Evolutionary conservation across 1,140 invertebrate species (phyloP).

Genomic region (Acromyrmex echinatior): DNA sequence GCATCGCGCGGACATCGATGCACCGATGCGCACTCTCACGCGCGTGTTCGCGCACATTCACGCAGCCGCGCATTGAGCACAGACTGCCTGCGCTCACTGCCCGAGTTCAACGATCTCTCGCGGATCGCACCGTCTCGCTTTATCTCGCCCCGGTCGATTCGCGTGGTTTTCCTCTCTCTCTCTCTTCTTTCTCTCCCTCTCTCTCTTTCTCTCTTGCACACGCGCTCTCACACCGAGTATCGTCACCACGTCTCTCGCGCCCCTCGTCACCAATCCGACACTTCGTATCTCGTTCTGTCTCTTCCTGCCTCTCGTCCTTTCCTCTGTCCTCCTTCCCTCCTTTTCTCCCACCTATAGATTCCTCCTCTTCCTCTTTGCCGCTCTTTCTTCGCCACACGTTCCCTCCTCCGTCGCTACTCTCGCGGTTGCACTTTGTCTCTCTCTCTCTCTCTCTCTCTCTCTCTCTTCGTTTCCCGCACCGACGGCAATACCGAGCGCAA

Average conservation of each 20-base stretch:
- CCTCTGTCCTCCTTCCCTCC: conserved; percentile 58
- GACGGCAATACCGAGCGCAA: conserved; percentile 36
- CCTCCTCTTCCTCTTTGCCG: conserved; percentile 20
- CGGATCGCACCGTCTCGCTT: conserved; percentile 71
- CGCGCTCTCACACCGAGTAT: conserved; percentile 39
- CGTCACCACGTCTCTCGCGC: conserved; percentile 18
- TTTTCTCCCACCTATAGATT: conserved; percentile 51
- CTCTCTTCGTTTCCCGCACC: conserved; percentile 52
- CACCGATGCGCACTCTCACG: conserved; percentile 64
- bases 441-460: conserved; percentile 52
- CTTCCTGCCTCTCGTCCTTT: conserved; percentile 61
- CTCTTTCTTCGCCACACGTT: neutral
- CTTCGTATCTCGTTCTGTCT: conserved; percentile 58
- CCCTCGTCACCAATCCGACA: conserved; percentile 20
- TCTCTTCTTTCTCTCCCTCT: conserved; percentile 3
- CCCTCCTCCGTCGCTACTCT: conserved; percentile 38
- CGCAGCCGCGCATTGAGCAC: conserved; percentile 70
- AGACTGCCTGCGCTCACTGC: conserved; percentile 68
- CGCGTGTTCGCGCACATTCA: conserved; percentile 64
- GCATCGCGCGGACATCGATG: conserved; percentile 61
- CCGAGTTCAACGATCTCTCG: conserved; percentile 78
- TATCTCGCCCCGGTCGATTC: conserved; percentile 35
- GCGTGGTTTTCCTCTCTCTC: conserved; percentile 38
- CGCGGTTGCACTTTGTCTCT: neutral
- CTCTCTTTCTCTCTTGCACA: conserved; percentile 48